Percentiles rank a stretch among this genome's conserved stretches.
Conservation (phyloP, 2,797 vertebrate species). For the Ambastaia sidthimunki region DNA sequence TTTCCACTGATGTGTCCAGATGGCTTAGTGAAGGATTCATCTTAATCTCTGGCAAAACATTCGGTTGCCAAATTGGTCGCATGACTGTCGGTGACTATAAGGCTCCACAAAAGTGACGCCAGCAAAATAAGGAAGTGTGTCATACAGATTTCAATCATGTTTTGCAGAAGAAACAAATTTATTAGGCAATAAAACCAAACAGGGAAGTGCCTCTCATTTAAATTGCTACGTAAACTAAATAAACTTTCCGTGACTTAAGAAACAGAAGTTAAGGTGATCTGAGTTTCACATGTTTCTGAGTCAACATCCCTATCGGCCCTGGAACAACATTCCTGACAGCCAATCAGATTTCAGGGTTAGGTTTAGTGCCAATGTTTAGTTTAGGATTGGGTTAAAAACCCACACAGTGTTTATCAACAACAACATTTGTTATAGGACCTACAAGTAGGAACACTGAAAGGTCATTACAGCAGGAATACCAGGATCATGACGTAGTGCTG, state of each 20-base stretch:
- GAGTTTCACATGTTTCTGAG: not conserved
- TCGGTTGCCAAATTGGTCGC: not conserved
- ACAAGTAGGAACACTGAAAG: not conserved
- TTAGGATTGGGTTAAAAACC: not conserved
- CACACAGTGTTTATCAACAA: too few relatives aligned
- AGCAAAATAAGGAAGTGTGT: slow-evolving; percentile 8
- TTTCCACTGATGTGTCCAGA: slow-evolving; percentile 1
- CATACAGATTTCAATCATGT: slow-evolving; percentile 1
- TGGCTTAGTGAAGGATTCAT: not conserved
- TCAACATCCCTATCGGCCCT: not conserved
- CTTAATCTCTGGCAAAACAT: not conserved
- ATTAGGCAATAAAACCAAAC: not conserved
- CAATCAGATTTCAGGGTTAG: not conserved
- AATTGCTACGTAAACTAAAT: not conserved
- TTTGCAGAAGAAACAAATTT: not conserved
- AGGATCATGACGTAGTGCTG: slow-evolving; percentile 88
- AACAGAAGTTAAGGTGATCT: too few relatives aligned
- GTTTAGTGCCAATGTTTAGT: too few relatives aligned
- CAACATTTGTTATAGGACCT: not conserved
- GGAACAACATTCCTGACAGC: not conserved
- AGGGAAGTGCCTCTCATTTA: not conserved
- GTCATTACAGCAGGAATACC: slow-evolving; percentile 69
- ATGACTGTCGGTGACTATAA: slow-evolving; percentile 28
- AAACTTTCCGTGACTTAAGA: not conserved
- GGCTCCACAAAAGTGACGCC: not conserved